A percentile compares a stretch with the other conserved stretches of the same genome.
phyloP scores from a whole-genome alignment of 1,140 invertebrate species.

The Heliconius nattereri region DNA sequence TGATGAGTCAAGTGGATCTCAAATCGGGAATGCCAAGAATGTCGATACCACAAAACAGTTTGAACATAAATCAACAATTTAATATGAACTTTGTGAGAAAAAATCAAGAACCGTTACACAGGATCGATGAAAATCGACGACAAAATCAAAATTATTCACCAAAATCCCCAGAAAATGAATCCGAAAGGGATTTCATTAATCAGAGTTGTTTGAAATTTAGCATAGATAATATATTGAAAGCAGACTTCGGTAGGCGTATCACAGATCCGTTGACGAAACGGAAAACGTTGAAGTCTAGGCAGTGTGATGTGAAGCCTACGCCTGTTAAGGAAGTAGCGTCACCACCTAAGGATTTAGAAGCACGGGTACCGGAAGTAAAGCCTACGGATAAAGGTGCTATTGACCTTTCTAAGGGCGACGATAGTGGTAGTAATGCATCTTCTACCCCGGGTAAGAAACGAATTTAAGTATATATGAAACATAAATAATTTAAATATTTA shows the following conservation, averaged over 20 bases:
- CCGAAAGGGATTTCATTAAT: constrained; percentile 76
- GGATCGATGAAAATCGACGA: constrained; percentile 61
- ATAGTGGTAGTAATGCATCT: constrained; percentile 63
- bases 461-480: too few relatives aligned
- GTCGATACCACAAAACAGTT: constrained; percentile 53
- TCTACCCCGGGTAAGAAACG: constrained; percentile 57
- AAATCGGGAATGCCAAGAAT: constrained; percentile 58
- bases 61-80: constrained; percentile 56
- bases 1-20: constrained; percentile 65
- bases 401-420: constrained; percentile 71
- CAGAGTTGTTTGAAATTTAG: constrained; percentile 91
- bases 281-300: constrained; percentile 65
- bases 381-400: constrained; percentile 68
- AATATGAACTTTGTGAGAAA: constrained; percentile 61
- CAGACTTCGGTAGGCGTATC: constrained; percentile 90
- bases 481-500: too few relatives aligned
- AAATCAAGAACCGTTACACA: constrained; percentile 48
- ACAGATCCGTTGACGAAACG: constrained; percentile 86
- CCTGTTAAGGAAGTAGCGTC: constrained; percentile 55
- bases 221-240: constrained; percentile 95
- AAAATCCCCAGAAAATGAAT: constrained; percentile 69
- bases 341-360: constrained; percentile 54
- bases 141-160: constrained; percentile 51
- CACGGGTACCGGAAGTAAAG: constrained; percentile 67
- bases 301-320: constrained; percentile 54